Percentiles rank a stretch among this genome's conserved stretches.
These are phyloP conservation scores for Epinephelus lanceolatus DNA, from an alignment of 2,113 vertebrate genomes.

Conservation along the genomic window DNA sequence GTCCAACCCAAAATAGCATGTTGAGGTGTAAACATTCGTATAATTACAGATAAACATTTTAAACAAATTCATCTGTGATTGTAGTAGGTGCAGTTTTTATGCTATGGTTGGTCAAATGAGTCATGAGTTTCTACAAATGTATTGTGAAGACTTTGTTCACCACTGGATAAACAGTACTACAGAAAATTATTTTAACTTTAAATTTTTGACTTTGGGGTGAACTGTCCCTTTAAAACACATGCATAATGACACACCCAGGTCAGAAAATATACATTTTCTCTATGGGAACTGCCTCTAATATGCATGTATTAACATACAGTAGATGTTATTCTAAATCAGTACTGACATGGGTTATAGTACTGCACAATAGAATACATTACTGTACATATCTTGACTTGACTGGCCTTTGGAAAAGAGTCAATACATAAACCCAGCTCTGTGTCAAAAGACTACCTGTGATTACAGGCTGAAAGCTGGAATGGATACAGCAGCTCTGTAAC, in stretches of 20 bases:
- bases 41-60: no score
- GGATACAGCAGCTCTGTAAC: slow-evolving; percentile 2
- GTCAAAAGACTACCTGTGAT: slow-evolving; percentile 40
- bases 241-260: neutral
- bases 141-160: no score
- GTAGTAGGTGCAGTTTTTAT: no score
- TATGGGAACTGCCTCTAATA: neutral
- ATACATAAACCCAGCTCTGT: neutral
- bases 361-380: neutral
- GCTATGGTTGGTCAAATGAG: no score
- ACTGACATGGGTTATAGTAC: neutral
- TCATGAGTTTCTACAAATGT: no score
- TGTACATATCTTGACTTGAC: neutral
- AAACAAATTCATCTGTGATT: no score
- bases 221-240: neutral
- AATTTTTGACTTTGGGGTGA: no score
- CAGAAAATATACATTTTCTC: neutral
- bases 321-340: neutral
- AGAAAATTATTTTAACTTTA: no score
- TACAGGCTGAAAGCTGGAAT: slow-evolving; percentile 31
- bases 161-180: no score
- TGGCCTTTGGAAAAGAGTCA: neutral
- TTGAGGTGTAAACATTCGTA: no score
- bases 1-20: no score
- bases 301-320: neutral